These are phyloP conservation scores for Furcula furcula DNA, from an alignment of 2,888 invertebrate genomes.

Conservation along the genomic window DNA sequence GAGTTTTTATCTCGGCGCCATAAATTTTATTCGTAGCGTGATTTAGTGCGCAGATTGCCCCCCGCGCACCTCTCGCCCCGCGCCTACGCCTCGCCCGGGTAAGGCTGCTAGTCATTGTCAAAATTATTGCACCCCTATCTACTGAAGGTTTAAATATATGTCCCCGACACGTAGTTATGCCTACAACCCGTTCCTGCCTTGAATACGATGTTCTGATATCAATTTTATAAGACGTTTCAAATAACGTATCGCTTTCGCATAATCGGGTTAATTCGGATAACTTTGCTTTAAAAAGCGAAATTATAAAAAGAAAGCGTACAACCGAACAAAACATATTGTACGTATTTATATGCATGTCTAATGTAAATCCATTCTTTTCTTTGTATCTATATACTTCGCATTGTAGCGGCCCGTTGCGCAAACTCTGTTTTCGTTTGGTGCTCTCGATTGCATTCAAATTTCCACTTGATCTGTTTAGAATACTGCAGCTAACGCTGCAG, in stretches of 20 bases:
- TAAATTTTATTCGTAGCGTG: slow-evolving; percentile 84
- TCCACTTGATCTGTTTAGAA: slow-evolving; percentile 71
- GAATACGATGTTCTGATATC: slow-evolving; percentile 41
- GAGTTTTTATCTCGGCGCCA: slow-evolving; percentile 84
- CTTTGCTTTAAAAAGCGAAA: slow-evolving; percentile 31
- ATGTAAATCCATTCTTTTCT: slow-evolving; percentile 39
- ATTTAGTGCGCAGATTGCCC: slow-evolving; percentile 83
- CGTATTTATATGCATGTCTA: slow-evolving; percentile 15
- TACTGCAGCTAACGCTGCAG: slow-evolving; percentile 52
- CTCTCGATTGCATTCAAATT: slow-evolving; percentile 50
- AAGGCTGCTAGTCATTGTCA: slow-evolving; percentile 82
- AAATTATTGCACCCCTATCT: slow-evolving; percentile 83
- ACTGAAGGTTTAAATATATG: slow-evolving; percentile 81
- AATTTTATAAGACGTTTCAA: slow-evolving; percentile 47
- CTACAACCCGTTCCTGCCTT: slow-evolving; percentile 66
- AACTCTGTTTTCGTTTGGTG: slow-evolving; percentile 51
- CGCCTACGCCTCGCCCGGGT: slow-evolving; percentile 77
- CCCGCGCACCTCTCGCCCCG: slow-evolving; percentile 60
- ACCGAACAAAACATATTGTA: slow-evolving; percentile 26
- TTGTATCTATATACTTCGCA: slow-evolving; percentile 47
- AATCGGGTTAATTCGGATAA: slow-evolving; percentile 16
- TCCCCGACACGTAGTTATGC: slow-evolving; percentile 74
- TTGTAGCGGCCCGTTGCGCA: slow-evolving; percentile 58
- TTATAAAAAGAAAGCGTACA: slow-evolving; percentile 24
- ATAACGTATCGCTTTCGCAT: slow-evolving; percentile 27